Evolutionary conservation across 92 coral and sea anemone genomes (phyloP).

Genomic region (Isaurus tuberculatus): DNA sequence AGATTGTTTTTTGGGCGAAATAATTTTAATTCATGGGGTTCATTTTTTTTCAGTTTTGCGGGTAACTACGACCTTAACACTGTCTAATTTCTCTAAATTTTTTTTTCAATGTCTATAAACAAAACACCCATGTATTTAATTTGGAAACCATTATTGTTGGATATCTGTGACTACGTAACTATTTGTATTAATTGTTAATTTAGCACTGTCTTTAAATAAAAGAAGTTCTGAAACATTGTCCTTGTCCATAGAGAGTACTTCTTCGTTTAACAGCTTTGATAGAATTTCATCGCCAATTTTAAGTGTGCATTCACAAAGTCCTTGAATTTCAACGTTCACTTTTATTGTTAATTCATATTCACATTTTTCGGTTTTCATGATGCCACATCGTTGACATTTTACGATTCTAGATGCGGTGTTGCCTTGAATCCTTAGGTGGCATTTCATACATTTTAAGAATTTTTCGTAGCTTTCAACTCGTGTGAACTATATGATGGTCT

Average conservation of each 20-base stretch:
- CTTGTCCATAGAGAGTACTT: slow-evolving; percentile 43
- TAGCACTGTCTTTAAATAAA: slow-evolving; percentile 23
- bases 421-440: slow-evolving; percentile 38
- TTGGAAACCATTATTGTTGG: slow-evolving; percentile 6
- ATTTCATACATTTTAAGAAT: slow-evolving; percentile 42
- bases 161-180: slow-evolving; percentile 27
- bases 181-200: slow-evolving; percentile 17
- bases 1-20: no score
- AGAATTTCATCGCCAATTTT: slow-evolving; percentile 40
- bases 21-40: no score
- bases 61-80: no score
- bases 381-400: slow-evolving; percentile 47
- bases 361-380: slow-evolving; percentile 47
- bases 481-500: slow-evolving; percentile 36
- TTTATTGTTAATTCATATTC: slow-evolving; percentile 22
- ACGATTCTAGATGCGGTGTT: slow-evolving; percentile 10
- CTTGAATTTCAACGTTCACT: slow-evolving; percentile 20
- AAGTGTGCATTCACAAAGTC: slow-evolving; percentile 17
- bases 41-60: no score
- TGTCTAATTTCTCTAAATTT: slow-evolving; percentile 5
- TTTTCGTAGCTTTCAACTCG: slow-evolving; percentile 43
- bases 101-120: slow-evolving; percentile 11
- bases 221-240: slow-evolving; percentile 34
- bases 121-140: neutral
- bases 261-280: slow-evolving; percentile 27